Base-by-base conservation (phyloP, 2,797 vertebrate species). In the Sebastes iracundus region DNA sequence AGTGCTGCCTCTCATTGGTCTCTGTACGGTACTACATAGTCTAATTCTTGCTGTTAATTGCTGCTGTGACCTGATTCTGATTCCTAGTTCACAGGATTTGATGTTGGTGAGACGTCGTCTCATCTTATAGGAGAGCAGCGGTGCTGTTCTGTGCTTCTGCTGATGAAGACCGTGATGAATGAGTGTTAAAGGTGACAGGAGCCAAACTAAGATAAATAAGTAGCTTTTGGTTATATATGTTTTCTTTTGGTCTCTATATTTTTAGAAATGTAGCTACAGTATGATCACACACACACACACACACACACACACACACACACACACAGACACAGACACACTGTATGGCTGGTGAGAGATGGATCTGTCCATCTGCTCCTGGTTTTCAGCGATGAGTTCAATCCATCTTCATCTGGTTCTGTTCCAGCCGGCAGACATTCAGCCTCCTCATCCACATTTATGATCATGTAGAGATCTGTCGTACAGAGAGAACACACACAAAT, bases 1-100 rank as follows among this genome's bases (percentile, higher is more conserved):
- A 35, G 46, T 61, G 78, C 80, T 81, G 86, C 84, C 88, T 35
- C 77, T 65, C 55, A 5, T 22, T 69, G 88, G 84, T 18, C 42
- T 23, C 13, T 0, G 6, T 3, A 0, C 30, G 62, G 25, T 60
- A 86, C 77, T 87, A 62, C 85, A 86, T 18, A 25, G n/a, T 58
- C 18, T 12, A 6, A 62, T 59, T 69, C 18, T 4, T 42, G 0
- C 13, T 73, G 64, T 65, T 82, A 72, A 68, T 72, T 78, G 66
- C 22, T 64, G 56, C 33, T 2, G 35, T 38, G 52, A 78, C 27
- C 1, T 61, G 27, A 5, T 71, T 12, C 2, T 58, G n/a, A 33
- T 27, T 67, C 30, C 42, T 38, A 56, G 16, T 46, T 59, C 7
- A 11, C 18, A 23, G 2, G 4, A 6, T 28, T 52, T 18, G 2